A percentile compares a stretch with the other conserved stretches of the same genome.
Evolutionary conservation across 2,113 vertebrate species (phyloP).

Genomic region (Ictalurus punctatus): DNA sequence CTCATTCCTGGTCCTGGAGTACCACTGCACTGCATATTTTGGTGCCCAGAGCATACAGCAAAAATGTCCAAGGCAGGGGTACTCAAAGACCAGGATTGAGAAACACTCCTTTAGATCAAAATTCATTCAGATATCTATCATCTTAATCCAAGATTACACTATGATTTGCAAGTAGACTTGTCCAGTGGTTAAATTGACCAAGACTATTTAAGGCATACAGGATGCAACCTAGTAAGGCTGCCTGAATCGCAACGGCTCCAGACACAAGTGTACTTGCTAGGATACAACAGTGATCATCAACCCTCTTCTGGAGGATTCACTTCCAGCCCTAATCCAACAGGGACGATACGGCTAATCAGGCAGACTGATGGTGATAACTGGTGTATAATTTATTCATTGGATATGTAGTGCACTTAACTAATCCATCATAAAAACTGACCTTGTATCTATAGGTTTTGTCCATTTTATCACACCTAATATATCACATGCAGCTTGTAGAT

Average conservation of each 20-base stretch:
- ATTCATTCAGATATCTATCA: not conserved
- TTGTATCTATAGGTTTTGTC: not conserved
- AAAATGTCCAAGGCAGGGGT: not conserved
- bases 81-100: not conserved
- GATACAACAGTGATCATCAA: not conserved
- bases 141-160: not conserved
- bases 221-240: not conserved
- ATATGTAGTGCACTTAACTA: not conserved
- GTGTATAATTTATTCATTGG: not conserved
- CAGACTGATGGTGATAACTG: not conserved
- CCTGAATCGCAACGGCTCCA: not conserved
- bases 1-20: not conserved
- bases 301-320: not conserved
- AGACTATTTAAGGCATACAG: not conserved
- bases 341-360: not conserved
- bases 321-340: not conserved
- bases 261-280: not conserved
- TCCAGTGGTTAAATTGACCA: not conserved
- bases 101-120: not conserved
- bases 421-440: not conserved
- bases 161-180: not conserved
- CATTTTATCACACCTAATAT: not conserved
- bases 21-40: not conserved
- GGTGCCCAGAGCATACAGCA: not conserved
- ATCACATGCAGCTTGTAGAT: not conserved